Evolutionary conservation across 2,888 invertebrate species (phyloP), one percentile per base, ranked within the genome.

Genomic region (Neocrepidodera transversa): DNA sequence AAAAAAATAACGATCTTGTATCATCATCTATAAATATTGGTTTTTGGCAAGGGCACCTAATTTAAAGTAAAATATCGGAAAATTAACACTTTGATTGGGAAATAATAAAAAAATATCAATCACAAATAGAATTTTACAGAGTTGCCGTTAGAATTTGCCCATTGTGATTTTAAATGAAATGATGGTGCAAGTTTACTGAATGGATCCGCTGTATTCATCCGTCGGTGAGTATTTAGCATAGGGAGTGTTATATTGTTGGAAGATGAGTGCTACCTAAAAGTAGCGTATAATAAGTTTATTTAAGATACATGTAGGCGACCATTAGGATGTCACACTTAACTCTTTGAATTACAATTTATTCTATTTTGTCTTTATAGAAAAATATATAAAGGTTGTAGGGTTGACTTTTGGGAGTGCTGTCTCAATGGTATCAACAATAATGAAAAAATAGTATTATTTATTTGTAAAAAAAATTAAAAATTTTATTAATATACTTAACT

Each of bases 191-290:
- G 51, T 62, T 62, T 64, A 51, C 30, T 59, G 48, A 54, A 60
- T 50, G 52, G 56, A 60, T 55, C 48, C 56, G 55, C 47, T 59
- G 56, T 51, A 40, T 61, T 57, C 58, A 32, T 47, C 50, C 59
- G 59, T 57, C 61, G 59, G 54, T 57, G 35, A 53, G 66, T 69
- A 65, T 70, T 74, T 71, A 71, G 66, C 70, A 71, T 73, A 72
- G 69, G 72, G 72, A 68, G 74, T 73, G 74, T 74, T 64, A 69
- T 69, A 73, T 74, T 74, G 74, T 74, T 74, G 64, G 66, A 64
- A 64, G 67, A 69, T 67, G 67, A 71, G 72, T 70, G 74, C 74
- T 74, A 74, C 74, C 74, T 72, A 68, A 72, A 73, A 74, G 70
- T 71, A 67, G 69, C 69, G 68, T 68, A 68, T 66, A 68, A 71